These are phyloP conservation scores for Lochmaea capreae DNA, from an alignment of 2,888 invertebrate genomes.

Conservation along the genomic window DNA sequence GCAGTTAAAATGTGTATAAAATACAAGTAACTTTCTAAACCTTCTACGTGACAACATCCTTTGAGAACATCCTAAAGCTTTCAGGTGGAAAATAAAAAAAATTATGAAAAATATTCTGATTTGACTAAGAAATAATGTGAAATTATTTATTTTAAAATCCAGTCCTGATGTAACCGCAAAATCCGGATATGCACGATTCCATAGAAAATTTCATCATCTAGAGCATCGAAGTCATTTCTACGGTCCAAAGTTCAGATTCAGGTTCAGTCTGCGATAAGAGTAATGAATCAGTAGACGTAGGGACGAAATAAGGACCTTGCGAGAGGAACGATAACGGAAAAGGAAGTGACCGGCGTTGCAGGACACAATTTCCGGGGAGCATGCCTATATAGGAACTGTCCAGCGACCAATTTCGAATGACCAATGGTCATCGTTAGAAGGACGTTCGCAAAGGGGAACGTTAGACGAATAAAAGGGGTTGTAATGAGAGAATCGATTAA, in stretches of 20 bases:
- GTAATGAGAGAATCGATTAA: slow-evolving; percentile 22
- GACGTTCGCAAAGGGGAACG: slow-evolving; percentile 29
- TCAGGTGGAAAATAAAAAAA: no score
- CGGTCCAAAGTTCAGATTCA: slow-evolving; percentile 42
- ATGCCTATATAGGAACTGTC: slow-evolving; percentile 61
- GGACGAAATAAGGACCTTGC: slow-evolving; percentile 31
- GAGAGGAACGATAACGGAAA: slow-evolving; percentile 64
- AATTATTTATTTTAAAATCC: background rate
- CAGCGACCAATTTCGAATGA: slow-evolving; percentile 64
- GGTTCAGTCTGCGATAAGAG: slow-evolving; percentile 54
- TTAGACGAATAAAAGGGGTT: slow-evolving; percentile 4
- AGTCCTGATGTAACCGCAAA: background rate
- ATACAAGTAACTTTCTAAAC: no score
- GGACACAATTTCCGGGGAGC: slow-evolving; percentile 66
- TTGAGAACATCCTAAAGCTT: no score
- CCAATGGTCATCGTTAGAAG: slow-evolving; percentile 63
- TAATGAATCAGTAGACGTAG: slow-evolving; percentile 55
- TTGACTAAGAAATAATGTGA: no score
- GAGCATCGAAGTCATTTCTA: slow-evolving; percentile 7
- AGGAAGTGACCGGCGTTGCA: slow-evolving; percentile 59
- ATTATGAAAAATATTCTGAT: no score
- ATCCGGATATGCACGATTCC: background rate
- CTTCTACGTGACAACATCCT: no score
- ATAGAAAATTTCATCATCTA: background rate
- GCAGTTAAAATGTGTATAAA: no score